A percentile compares a stretch with the other conserved stretches of the same genome.
Conservation (phyloP, 1,140 invertebrate species). For the Mercenaria mercenaria region DNA sequence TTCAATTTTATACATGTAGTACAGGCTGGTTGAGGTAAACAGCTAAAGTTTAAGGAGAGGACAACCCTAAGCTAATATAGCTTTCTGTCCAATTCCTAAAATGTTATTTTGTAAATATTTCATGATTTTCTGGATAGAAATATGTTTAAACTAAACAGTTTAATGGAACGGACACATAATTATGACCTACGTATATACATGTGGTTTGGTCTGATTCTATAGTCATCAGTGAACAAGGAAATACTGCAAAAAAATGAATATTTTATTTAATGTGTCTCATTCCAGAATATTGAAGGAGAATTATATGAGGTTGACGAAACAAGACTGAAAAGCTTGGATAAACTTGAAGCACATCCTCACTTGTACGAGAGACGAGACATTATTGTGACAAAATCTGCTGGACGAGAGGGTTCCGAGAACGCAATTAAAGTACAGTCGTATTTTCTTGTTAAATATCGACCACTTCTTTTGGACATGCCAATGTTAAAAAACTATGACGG, state of each 20-base stretch:
- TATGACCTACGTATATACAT: too few relatives aligned
- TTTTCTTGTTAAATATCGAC: constrained; percentile 24
- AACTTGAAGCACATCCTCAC: constrained; percentile 17
- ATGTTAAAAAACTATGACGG: neutral
- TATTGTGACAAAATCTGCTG: neutral
- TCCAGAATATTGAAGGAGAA: constrained; percentile 90
- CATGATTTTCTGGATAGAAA: too few relatives aligned
- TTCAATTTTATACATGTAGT: neutral
- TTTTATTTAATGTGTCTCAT: too few relatives aligned
- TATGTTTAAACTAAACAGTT: too few relatives aligned
- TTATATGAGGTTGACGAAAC: constrained; percentile 93
- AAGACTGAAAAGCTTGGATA: neutral
- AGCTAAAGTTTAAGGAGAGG: too few relatives aligned
- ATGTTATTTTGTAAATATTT: too few relatives aligned
- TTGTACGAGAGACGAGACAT: constrained; percentile 31
- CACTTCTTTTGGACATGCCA: neutral
- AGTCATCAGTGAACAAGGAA: too few relatives aligned
- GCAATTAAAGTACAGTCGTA: neutral
- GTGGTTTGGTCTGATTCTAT: too few relatives aligned
- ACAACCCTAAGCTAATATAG: too few relatives aligned
- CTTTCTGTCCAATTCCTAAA: too few relatives aligned
- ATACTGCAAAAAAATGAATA: too few relatives aligned
- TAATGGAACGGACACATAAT: too few relatives aligned
- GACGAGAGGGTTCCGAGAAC: neutral
- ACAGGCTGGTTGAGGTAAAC: neutral